These are phyloP conservation scores for Odontophorus gujanensis DNA, from an alignment of 2,113 vertebrate genomes.

Conservation along the genomic window DNA sequence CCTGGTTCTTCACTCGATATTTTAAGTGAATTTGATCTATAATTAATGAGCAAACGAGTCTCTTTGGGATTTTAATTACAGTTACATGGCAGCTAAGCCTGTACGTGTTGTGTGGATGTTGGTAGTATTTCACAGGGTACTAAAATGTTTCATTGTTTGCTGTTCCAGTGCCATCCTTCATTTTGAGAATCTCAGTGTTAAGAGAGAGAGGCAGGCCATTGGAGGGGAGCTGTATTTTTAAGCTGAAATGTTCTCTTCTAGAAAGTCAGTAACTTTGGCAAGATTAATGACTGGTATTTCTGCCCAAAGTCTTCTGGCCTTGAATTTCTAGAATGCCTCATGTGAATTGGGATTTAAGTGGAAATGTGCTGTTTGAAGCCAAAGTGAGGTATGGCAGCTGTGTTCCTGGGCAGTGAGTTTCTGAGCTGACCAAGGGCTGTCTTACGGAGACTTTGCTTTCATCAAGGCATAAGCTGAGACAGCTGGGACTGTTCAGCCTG, in stretches of 20 bases:
- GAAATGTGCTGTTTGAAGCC: not conserved
- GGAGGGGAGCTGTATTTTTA: not conserved
- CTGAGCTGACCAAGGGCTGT: not conserved
- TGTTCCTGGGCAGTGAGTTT: not conserved
- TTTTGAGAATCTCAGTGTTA: not conserved
- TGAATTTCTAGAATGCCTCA: not conserved
- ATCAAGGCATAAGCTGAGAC: no score
- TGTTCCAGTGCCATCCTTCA: not conserved
- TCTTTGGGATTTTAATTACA: not conserved
- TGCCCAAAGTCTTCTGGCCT: not conserved
- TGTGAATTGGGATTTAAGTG: not conserved
- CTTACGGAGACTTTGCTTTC: not conserved
- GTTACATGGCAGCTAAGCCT: not conserved
- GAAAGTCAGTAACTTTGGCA: not conserved
- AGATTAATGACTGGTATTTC: not conserved
- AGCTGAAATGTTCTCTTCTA: not conserved
- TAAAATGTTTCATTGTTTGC: not conserved
- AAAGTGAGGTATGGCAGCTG: accelerated
- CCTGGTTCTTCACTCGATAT: not conserved
- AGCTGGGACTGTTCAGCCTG: no score
- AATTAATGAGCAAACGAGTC: not conserved
- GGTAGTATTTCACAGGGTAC: not conserved
- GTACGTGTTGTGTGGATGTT: not conserved
- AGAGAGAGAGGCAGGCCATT: not conserved
- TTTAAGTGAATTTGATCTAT: not conserved